Evolutionary conservation across 2,888 invertebrate species (phyloP).

Genomic region (Andrena camellia): DNA sequence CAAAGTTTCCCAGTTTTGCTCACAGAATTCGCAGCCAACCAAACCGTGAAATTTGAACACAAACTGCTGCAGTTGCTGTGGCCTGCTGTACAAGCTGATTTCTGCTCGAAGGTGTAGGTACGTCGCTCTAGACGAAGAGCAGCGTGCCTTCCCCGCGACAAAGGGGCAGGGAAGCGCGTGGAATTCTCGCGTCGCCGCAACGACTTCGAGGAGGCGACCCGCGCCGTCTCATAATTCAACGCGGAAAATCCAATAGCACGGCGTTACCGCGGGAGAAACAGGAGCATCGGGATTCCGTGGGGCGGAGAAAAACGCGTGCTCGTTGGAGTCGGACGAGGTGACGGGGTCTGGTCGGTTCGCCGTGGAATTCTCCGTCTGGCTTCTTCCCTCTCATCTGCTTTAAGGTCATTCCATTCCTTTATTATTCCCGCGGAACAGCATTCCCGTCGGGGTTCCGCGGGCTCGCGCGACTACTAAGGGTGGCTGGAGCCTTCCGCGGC

Average conservation of each 20-base stretch:
- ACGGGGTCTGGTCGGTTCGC: constrained; percentile 10
- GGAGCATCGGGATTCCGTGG: constrained; percentile 16
- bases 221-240: constrained; percentile 43
- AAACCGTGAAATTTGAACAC: too few relatives aligned
- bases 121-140: too few relatives aligned
- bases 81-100: too few relatives aligned
- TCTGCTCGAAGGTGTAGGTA: too few relatives aligned
- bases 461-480: constrained; percentile 1
- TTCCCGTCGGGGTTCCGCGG: constrained; percentile 50
- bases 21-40: too few relatives aligned
- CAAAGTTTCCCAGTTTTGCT: too few relatives aligned
- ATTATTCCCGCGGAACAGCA: constrained; percentile 63
- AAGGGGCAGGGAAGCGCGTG: background rate
- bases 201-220: background rate
- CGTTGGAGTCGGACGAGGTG: background rate
- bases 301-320: constrained; percentile 21
- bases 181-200: constrained; percentile 15
- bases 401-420: constrained; percentile 66
- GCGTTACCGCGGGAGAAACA: constrained; percentile 18
- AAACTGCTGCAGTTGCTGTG: too few relatives aligned
- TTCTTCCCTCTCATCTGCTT: constrained; percentile 43
- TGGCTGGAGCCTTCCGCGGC: background rate
- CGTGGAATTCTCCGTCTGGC: constrained; percentile 15
- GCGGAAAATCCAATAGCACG: constrained; percentile 26
- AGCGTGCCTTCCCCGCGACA: background rate